Evolutionary conservation across 2,797 vertebrate genomes (phyloP).

Genomic region (Pseudocheirus occidentalis): DNA sequence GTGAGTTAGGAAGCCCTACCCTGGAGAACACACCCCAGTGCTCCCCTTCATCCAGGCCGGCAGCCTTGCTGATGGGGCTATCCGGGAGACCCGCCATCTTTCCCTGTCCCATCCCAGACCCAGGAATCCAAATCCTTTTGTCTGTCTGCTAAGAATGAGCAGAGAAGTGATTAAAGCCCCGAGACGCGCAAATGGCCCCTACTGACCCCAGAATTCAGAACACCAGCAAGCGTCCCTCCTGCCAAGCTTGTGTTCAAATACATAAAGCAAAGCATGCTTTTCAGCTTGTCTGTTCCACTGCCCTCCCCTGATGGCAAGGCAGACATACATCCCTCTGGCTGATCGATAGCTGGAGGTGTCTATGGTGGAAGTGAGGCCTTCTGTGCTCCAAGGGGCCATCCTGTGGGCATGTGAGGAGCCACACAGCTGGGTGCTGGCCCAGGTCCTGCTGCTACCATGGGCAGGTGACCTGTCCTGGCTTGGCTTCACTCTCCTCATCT

Average conservation of each 20-base stretch:
- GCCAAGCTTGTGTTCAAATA: conserved; percentile 64
- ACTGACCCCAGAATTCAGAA: conserved; percentile 64
- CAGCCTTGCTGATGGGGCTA: conserved; percentile 35
- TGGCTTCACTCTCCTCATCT: conserved; percentile 43
- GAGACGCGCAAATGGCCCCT: conserved; percentile 68
- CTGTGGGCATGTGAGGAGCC: neutral
- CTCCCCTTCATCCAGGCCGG: neutral
- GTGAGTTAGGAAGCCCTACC: conserved; percentile 32
- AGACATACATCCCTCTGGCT: conserved; percentile 69
- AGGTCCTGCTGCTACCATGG: neutral
- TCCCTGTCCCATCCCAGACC: conserved; percentile 39
- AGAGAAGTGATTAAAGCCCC: conserved; percentile 73
- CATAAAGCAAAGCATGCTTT: conserved; percentile 52
- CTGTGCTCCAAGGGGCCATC: conserved; percentile 70
- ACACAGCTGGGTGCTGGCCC: conserved; percentile 7
- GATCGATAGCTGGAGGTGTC: conserved; percentile 74
- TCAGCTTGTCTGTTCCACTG: conserved; percentile 50
- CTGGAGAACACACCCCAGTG: conserved; percentile 32
- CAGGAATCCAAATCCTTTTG: conserved; percentile 77
- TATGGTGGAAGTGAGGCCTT: conserved; percentile 65
- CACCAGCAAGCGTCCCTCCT: conserved; percentile 20
- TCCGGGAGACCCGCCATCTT: conserved; percentile 52
- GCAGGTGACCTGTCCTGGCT: conserved; percentile 20
- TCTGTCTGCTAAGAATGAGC: conserved; percentile 29
- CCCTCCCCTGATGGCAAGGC: conserved; percentile 45